Base-by-base conservation (phyloP, 92 coral and sea anemone species). In the Meandrina meandrites region DNA sequence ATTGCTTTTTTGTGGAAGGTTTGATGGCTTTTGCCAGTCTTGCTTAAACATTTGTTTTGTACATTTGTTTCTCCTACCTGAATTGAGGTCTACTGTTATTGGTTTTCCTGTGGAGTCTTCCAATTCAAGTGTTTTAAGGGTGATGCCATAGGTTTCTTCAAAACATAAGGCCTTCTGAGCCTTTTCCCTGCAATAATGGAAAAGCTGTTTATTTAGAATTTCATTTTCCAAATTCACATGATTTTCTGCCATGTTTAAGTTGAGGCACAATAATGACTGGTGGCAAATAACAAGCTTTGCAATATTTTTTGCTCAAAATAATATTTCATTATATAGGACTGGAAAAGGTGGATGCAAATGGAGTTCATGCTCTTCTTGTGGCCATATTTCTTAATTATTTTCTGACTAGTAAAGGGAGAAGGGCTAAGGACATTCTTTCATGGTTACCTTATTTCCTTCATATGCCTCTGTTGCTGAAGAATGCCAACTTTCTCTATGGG, bases 391-490 rank as follows among this genome's bases (percentile, higher is more conserved):
- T n/a, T n/a, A n/a, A n/a, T n/a, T n/a, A n/a, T n/a, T n/a, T n/a
- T n/a, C n/a, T n/a, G n/a, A n/a, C n/a, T 50, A 12, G 32, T 17
- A 35, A 45, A 45, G 32, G 5, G 32, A 13, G 24, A 11, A 56
- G 5, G 32, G 24, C 71, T 66, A 19, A 11, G 3, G 13, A 74
- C 34, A 34, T 50, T 42, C 8, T 15, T 34, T 24, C 27, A 79
- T 34, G 24, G 34, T 8, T 84, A 84, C 87, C 80, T 84, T 32
- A 74, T 83, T 34, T 84, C 80, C 87, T 53, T 74, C 9, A 84
- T 28, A 70, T 84, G 80, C 22, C 87, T 30, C 80, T 84, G 87
- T 84, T 75, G 80, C 50, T 84, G 87, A 36, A 80, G 60, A 17
- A 31, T 21, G 28, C 87, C 87, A 31, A 84, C 80, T 5, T 73